Evolutionary conservation across 2,113 vertebrate species (phyloP), one percentile per base, ranked within the genome.

Genomic region (Pristiophorus japonicus): DNA sequence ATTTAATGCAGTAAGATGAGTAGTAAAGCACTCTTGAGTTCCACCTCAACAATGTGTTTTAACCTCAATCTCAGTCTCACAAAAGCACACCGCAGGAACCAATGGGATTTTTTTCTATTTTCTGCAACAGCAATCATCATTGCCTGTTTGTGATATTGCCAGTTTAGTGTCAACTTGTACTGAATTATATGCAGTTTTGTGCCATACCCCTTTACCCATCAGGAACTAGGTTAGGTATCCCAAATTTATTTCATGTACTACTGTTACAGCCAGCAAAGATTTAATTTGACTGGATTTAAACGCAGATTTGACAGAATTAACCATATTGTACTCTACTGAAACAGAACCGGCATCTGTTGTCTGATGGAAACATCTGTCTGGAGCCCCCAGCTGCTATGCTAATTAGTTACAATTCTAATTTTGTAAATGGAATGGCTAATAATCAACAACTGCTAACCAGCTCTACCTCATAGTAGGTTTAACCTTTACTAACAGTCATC

Each of bases 371-470:
- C 65, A 94, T 94, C 65, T 94, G 65, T 66, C 22, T 47, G 24
- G 0, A 67, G 65, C 65, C 92, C 65, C 65, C n/a, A 47, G 65
- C 92, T 94, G 65, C 42, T n/a, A 93, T 10, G 6, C 42, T 93
- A 93, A 93, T 93, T 93, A 93, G 91, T 93, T 65, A 66, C 65
- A 70, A 90, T 94, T 47, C 38, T 70, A 66, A 94, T 94, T 94
- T 94, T 94, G 24, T 42, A 94, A 94, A 94, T 94, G 10, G 42
- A 94, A 47, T 30, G 45, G 51, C 38, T 94, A 55, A 94, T 94
- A 70, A 94, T 94, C 65, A 14, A 67, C 63, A 63, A 94, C 38
- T 94, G 42, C 63, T 38, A 94, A 70, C 42, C 70, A 47, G 92
- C 65, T 65, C 62, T 16, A 30, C 42, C 65, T 70, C 92, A 45